Base-by-base conservation (phyloP, 2,888 invertebrate genomes). In the Eulithis prunata region DNA sequence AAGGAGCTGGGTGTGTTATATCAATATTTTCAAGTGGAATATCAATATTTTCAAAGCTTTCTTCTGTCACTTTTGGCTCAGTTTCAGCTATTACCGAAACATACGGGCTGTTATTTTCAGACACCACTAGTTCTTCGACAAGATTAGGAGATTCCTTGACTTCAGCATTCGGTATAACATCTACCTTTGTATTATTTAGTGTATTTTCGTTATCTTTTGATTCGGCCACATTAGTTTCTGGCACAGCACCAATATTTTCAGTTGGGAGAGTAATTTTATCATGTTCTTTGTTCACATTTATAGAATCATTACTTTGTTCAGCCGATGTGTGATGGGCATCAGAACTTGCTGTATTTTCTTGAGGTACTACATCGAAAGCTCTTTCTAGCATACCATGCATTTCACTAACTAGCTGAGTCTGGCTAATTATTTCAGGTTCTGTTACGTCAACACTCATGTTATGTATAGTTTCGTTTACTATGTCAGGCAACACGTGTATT, bases 31-130 rank as follows among this genome's bases (percentile, higher is more conserved):
- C n/a, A 66, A 78, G 68, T 32, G 73, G 69, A 41, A 77, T 74
- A 63, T 77, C 74, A 28, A 74, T 60, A 54, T 74, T 60, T 38
- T 79, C 78, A 70, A 77, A 74, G 12, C 69, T 60, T 45, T 73
- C 64, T 43, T 71, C 68, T 5, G 14, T 28, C 13, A 62, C 60
- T 43, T 66, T 64, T 62, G 62, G n/a, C 57, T 62, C 55, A 38
- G 71, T 57, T 62, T 81, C 80, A 64, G 75, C 76, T 58, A 77
- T 74, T 7, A 89, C 78, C 32, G 82, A 85, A 46, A 87, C 81
- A 77, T 82, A 88, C 10, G 88, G 86, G 58, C 88, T 88, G 60
- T 83, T 85, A 66, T 80, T 84, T 77, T 79, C 83, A 47, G 88
- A 88, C 36, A 80, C 58, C 49, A 83, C 63, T 4, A 86, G 72